phyloP scores from a whole-genome alignment of 2,797 vertebrate species.

The Clarias pachynema region DNA sequence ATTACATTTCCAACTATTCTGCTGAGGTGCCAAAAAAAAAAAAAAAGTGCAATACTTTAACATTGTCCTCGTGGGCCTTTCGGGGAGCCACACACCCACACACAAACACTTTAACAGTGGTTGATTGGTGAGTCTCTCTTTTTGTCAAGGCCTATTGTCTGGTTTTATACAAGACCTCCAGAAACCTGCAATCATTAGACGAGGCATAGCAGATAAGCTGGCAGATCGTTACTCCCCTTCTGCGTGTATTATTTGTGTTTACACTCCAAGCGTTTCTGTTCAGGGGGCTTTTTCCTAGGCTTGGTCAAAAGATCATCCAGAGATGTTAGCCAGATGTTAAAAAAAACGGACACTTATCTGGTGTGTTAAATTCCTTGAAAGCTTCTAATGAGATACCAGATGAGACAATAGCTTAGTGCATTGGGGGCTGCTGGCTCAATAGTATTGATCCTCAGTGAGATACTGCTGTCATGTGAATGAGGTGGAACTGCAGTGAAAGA shows the following conservation, averaged over 20 bases:
- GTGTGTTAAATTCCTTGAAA: slow-evolving; percentile 65
- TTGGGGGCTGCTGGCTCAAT: slow-evolving; percentile 70
- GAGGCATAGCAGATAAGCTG: slow-evolving; percentile 1
- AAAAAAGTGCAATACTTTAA: slow-evolving; percentile 33
- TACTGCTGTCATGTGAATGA: slow-evolving; percentile 73
- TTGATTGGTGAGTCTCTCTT: slow-evolving; percentile 3
- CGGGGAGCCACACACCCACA: not conserved
- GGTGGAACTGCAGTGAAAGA: slow-evolving; percentile 58
- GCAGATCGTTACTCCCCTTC: not conserved
- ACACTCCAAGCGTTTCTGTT: not conserved
- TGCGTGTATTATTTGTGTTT: slow-evolving; percentile 16
- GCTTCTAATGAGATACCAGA: slow-evolving; percentile 71
- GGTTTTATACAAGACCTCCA: slow-evolving; percentile 18
- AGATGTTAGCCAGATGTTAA: slow-evolving; percentile 12
- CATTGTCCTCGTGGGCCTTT: slow-evolving; percentile 8
- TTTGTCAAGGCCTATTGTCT: slow-evolving; percentile 7
- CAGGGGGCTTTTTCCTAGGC: not conserved
- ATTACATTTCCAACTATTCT: slow-evolving; percentile 66
- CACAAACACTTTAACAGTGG: not conserved
- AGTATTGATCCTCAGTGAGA: slow-evolving; percentile 68
- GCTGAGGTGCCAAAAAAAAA: slow-evolving; percentile 44
- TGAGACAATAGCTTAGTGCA: slow-evolving; percentile 78
- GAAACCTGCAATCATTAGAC: slow-evolving; percentile 8
- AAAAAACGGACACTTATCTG: slow-evolving; percentile 48
- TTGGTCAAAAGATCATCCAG: not conserved